phyloP scores from a whole-genome alignment of 2,888 invertebrate genomes.

The Drosophila fungiperda region DNA sequence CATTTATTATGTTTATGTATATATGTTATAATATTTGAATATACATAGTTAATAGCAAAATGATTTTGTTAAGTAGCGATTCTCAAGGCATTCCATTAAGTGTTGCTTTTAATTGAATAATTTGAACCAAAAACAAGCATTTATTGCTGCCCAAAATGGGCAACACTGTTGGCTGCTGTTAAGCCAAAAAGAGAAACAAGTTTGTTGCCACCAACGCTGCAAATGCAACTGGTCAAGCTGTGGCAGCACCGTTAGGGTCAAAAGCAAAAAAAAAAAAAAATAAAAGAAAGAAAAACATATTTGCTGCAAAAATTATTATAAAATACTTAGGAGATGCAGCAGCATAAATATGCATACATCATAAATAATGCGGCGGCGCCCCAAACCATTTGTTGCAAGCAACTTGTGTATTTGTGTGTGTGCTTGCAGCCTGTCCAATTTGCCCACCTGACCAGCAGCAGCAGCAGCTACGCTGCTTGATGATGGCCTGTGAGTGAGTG shows the following conservation, averaged over 20 bases:
- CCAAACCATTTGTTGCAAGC: constrained; percentile 59
- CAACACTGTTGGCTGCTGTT: constrained; percentile 8
- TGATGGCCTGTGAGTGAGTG: constrained; percentile 61
- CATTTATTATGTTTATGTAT: background rate
- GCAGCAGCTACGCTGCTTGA: constrained; percentile 57
- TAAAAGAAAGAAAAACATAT: constrained; percentile 3
- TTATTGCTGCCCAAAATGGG: constrained; percentile 9
- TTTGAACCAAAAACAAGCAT: background rate
- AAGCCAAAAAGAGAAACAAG: constrained; percentile 19
- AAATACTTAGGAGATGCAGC: constrained; percentile 77
- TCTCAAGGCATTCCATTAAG: background rate
- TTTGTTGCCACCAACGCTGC: constrained; percentile 53
- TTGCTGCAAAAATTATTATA: constrained; percentile 61
- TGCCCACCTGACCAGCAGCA: constrained; percentile 66
- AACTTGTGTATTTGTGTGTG: background rate
- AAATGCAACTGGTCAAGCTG: constrained; percentile 50
- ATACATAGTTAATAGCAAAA: background rate
- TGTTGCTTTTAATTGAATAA: constrained; percentile 1
- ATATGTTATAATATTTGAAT: background rate
- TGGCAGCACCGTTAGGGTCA: constrained; percentile 71
- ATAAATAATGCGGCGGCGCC: constrained; percentile 76
- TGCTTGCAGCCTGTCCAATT: constrained; percentile 37
- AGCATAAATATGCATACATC: constrained; percentile 78
- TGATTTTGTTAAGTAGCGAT: background rate
- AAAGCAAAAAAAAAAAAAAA: constrained; percentile 7